Evolutionary conservation across 2,797 vertebrate genomes (phyloP), one percentile per base, ranked within the genome.

Genomic region (Danio kyathit): DNA sequence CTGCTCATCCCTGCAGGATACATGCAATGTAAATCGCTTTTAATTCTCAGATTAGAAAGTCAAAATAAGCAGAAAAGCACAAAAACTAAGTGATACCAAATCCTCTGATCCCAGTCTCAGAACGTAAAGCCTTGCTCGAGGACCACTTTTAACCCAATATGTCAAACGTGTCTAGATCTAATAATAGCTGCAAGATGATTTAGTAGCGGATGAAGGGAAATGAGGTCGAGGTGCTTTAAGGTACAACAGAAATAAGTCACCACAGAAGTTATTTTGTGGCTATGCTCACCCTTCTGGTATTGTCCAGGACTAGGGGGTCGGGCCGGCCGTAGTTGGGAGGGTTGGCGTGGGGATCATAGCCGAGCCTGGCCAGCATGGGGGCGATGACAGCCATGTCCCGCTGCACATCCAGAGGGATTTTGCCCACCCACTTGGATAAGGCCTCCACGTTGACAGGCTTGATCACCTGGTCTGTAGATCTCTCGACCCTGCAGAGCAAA

Each of bases 391-490:
- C 93, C 97, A 99, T 98, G 85, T 99, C 98, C 82, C 95, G 93
- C 85, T 98, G 91, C 21, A 99, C 97, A 16, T 99, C 98, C 0
- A 91, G 83, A 0, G 98, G 97, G 76, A 99, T 99, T 90, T 98
- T 98, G 67, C 97, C 98, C 51, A 99, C 97, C 98, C 98, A 99
- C 88, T 99, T 99, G 16, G 97, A 97, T 79, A 99, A 92, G 0
- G 98, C 98, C 84, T 97, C 97, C 88, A 99, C 92, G 0, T 99
- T 99, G 84, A 99, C 97, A 0, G 98, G 98, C 82, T 99, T 99
- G 91, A 99, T 97, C 75, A 99, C 98, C 87, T 99, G 97, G 88
- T 99, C 98, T 60, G 97, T 99, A 54, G 98, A 99, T 84, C 97
- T 90, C 91, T 99, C 98, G 86, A 99, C 97, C 89, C 97, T 99